Evolutionary conservation across 2,113 vertebrate genomes (phyloP).

Genomic region (Pollachius pollachius): DNA sequence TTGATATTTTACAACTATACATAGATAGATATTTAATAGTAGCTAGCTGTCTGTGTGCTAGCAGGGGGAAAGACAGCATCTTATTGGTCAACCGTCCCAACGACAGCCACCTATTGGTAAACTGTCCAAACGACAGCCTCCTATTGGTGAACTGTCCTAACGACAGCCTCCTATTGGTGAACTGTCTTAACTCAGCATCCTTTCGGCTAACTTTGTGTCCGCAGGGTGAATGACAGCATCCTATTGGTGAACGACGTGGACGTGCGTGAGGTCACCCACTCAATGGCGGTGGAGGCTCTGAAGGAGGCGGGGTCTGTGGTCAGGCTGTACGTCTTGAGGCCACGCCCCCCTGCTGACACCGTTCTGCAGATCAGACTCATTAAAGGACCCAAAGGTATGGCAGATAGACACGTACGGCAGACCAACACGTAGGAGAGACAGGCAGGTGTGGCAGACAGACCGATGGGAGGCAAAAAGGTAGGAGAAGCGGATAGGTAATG

Average conservation of each 20-base stretch:
- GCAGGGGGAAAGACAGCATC: neutral
- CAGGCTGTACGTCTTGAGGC: slow-evolving; percentile 83
- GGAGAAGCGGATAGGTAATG: too few species aligned
- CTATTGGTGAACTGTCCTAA: too few species aligned
- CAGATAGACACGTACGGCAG: neutral
- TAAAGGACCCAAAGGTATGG: slow-evolving; percentile 86
- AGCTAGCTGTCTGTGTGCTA: too few species aligned
- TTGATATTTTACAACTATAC: too few species aligned
- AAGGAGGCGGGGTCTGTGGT: slow-evolving; percentile 91
- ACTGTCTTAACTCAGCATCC: too few species aligned
- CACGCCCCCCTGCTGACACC: slow-evolving; percentile 77
- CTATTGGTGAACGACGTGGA: slow-evolving; percentile 88
- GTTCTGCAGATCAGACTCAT: slow-evolving; percentile 85
- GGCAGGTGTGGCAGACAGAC: too few species aligned
- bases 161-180: too few species aligned
- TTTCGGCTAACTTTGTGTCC: neutral
- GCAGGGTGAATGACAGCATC: slow-evolving; percentile 87
- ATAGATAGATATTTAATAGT: too few species aligned
- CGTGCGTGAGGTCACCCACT: slow-evolving; percentile 87
- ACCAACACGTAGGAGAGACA: too few species aligned
- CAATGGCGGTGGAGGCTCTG: slow-evolving; percentile 83
- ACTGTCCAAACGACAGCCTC: too few species aligned
- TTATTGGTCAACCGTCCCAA: neutral
- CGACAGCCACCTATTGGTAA: too few species aligned
- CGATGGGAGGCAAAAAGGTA: too few species aligned